A percentile compares a stretch with the other conserved stretches of the same genome.
Evolutionary conservation across 2,797 vertebrate genomes (phyloP).

Genomic region (Austrolebias charrua): DNA sequence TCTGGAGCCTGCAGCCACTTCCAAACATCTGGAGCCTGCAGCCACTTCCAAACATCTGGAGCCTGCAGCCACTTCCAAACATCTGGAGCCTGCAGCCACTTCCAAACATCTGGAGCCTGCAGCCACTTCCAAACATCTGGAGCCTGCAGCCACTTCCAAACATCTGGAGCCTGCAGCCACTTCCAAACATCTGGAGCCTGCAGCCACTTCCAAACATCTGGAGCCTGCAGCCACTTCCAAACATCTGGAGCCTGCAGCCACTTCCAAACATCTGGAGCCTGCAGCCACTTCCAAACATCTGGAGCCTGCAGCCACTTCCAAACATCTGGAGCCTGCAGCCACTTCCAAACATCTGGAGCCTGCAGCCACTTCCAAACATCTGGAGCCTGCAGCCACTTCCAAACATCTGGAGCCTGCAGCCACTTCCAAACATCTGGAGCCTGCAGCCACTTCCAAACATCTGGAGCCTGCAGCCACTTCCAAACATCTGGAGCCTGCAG

Average conservation of each 20-base stretch:
- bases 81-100: too few relatives aligned
- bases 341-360: too few relatives aligned
- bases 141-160: conserved; percentile 73
- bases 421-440: conserved; percentile 76
- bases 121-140: conserved; percentile 74
- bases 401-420: too few relatives aligned
- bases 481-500: too few relatives aligned
- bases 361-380: conserved; percentile 73
- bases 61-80: conserved; percentile 73
- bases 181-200: too few relatives aligned
- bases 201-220: conserved; percentile 72
- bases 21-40: too few relatives aligned
- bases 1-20: conserved; percentile 70
- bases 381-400: conserved; percentile 72
- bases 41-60: conserved; percentile 75
- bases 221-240: conserved; percentile 72
- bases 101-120: too few relatives aligned
- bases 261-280: too few relatives aligned
- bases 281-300: conserved; percentile 73
- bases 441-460: conserved; percentile 73
- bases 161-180: too few relatives aligned
- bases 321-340: too few relatives aligned
- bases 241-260: too few relatives aligned
- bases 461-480: conserved; percentile 70
- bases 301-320: conserved; percentile 72